Base-by-base conservation (phyloP, 2,113 vertebrate species). In the Eclectus roratus region DNA sequence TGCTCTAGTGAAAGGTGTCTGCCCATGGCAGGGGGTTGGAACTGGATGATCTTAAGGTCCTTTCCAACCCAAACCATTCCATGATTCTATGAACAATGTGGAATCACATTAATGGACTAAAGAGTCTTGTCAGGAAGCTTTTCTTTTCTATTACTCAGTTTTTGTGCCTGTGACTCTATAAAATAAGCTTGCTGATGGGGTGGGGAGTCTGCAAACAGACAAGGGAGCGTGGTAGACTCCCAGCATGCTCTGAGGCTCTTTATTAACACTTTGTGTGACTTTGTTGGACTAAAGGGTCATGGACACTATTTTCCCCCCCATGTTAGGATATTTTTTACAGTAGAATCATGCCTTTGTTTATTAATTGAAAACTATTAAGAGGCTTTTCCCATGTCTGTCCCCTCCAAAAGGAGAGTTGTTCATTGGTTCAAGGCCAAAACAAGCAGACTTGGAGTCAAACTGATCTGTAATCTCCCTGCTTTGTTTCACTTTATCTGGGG, bases 401-500 rank as follows among this genome's bases (percentile, higher is more conserved):
- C 23, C 52, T 69, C 53, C 46, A 49, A 81, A 92, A 91, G 24
- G 39, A 95, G 33, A 24, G 29, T 55, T 78, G 46, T 86, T 92
- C 69, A 41, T 71, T 92, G 46, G 55, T 85, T 88, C 50, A 63
- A 80, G 55, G 88, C 88, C 88, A 95, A 78, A 85, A 90, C 72
- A 83, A 73, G 46, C 90, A 85, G 81, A 49, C 35, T 89, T 77
- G 16, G 65, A 88, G 53, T 66, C 74, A 70, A 76, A 83, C 76
- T 71, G 53, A 89, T 96, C 64, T 87, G n/a, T 91, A 86, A 74
- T 84, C 80, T 92, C 17, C 20, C 71, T 60, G 53, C 63, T 81
- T 91, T 89, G 77, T 93, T 94, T 85, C 53, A 68, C 44, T 93
- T 85, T 69, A 73, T 86, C 79, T 91, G 39, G 39, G 72, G 50